Conservation (phyloP, 2,888 invertebrate species). For the Ormyrus pomaceus region DNA sequence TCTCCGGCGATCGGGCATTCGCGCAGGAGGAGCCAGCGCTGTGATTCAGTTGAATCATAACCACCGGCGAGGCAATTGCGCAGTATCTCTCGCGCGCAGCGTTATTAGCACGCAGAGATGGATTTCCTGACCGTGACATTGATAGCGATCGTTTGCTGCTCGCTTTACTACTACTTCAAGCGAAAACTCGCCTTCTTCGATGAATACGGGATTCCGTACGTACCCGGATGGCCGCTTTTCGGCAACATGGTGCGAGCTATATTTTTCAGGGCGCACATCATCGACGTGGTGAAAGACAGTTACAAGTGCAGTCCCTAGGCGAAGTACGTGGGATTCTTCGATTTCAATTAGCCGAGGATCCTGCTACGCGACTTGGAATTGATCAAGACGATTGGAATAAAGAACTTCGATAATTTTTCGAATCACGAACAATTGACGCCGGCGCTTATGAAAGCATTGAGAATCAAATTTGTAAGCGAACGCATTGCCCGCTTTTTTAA, state of each 20-base stretch:
- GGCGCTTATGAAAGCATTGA: conserved; percentile 34
- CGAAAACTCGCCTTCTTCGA: conserved; percentile 48
- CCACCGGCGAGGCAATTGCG: too few species aligned
- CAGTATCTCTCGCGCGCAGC: too few species aligned
- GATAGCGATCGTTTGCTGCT: not conserved
- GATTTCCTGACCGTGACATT: not conserved
- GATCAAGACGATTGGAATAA: conserved; percentile 65
- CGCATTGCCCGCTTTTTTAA: conserved; percentile 53
- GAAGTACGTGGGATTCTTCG: conserved; percentile 63
- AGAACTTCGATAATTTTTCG: conserved; percentile 60
- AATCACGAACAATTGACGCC: conserved; percentile 58
- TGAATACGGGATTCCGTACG: conserved; percentile 53
- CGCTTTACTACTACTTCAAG: conserved; percentile 14
- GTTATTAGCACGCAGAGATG: not conserved
- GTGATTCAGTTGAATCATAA: too few species aligned
- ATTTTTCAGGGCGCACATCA: conserved; percentile 37
- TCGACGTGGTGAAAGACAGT: conserved; percentile 29
- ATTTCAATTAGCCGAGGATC: conserved; percentile 61
- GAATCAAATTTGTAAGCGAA: not conserved
- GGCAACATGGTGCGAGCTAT: conserved; percentile 57
- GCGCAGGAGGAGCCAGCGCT: too few species aligned
- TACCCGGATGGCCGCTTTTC: conserved; percentile 50
- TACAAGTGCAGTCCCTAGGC: conserved; percentile 59
- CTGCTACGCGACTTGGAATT: conserved; percentile 67
- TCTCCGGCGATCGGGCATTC: too few species aligned